Percentiles rank a stretch among this genome's conserved stretches.
phyloP scores from a whole-genome alignment of 2,797 vertebrate species.

The Syngnathus rostellatus region DNA sequence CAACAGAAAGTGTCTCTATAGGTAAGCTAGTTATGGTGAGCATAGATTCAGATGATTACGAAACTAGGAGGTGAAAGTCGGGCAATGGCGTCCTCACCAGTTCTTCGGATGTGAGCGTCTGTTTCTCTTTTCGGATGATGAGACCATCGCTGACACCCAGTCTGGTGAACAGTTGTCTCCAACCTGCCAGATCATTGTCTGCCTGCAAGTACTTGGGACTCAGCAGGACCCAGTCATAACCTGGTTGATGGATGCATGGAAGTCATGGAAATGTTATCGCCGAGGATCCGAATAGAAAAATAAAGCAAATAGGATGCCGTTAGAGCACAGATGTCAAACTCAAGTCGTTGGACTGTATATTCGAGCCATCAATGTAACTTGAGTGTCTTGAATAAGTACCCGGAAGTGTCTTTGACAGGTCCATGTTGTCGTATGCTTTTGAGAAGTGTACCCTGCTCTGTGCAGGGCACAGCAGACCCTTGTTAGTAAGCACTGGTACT shows the following conservation, averaged over 20 bases:
- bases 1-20: background rate
- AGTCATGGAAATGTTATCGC: background rate
- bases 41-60: background rate
- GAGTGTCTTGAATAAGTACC: slow-evolving; percentile 43
- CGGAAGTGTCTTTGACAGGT: slow-evolving; percentile 62
- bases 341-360: background rate
- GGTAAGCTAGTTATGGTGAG: background rate
- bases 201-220: slow-evolving; percentile 63
- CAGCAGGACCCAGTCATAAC: slow-evolving; percentile 70
- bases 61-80: background rate
- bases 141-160: slow-evolving; percentile 71
- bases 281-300: background rate
- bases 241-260: slow-evolving; percentile 35
- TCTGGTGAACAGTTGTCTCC: slow-evolving; percentile 64
- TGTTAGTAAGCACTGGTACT: slow-evolving; percentile 70
- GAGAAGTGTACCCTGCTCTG: slow-evolving; percentile 66
- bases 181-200: slow-evolving; percentile 61
- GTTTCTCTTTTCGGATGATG: slow-evolving; percentile 68
- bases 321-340: background rate
- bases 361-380: background rate
- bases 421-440: slow-evolving; percentile 64
- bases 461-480: slow-evolving; percentile 60
- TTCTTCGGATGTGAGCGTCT: slow-evolving; percentile 48
- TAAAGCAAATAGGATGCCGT: background rate
- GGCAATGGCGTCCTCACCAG: slow-evolving; percentile 57